phyloP scores from a whole-genome alignment of 2,888 invertebrate species.

The Cephus nigrinus region DNA sequence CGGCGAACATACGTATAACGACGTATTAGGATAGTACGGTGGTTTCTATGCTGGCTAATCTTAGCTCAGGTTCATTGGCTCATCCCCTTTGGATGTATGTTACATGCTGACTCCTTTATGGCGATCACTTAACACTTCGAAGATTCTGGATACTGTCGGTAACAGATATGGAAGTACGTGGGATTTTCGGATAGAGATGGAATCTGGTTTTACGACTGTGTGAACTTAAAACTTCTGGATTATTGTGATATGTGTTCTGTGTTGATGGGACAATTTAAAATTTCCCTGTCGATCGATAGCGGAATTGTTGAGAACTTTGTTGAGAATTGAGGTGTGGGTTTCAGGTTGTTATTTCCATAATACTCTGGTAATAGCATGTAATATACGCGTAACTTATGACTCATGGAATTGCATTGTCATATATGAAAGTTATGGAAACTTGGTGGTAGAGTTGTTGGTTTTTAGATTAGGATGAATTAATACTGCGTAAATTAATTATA shows the following conservation, averaged over 20 bases:
- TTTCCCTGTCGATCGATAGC: not conserved
- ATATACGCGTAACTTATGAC: not conserved
- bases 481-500: not conserved
- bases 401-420: not conserved
- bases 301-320: not conserved
- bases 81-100: conserved; percentile 11
- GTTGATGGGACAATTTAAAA: not conserved
- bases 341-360: not conserved
- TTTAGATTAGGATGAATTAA: not conserved
- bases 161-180: not conserved
- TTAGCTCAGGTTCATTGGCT: conserved; percentile 37
- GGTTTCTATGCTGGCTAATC: conserved; percentile 22
- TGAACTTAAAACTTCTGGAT: not conserved
- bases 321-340: not conserved
- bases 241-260: not conserved
- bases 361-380: not conserved
- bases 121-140: not conserved
- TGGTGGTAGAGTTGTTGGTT: not conserved
- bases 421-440: not conserved
- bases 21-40: conserved; percentile 6
- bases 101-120: not conserved
- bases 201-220: not conserved
- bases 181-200: not conserved
- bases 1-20: not conserved
- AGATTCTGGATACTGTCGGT: not conserved